Conservation (phyloP, 2,113 vertebrate genomes). For the Nanger granti region DNA sequence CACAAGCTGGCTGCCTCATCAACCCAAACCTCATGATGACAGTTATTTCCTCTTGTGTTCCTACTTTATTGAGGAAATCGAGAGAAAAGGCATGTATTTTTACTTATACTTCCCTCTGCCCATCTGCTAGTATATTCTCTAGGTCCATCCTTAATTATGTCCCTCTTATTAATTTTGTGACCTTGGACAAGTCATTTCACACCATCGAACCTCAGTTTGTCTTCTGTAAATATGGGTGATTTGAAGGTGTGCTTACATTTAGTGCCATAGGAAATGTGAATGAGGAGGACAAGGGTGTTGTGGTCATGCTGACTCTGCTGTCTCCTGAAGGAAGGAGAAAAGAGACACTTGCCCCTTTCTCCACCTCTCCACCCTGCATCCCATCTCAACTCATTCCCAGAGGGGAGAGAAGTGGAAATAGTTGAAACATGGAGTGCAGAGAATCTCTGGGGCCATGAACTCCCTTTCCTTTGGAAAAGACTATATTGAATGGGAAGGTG, state of each 20-base stretch:
- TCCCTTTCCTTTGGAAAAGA: neutral
- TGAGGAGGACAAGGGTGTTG: neutral
- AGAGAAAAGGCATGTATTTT: neutral
- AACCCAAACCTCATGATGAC: neutral
- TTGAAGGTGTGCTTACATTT: neutral
- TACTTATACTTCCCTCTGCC: neutral
- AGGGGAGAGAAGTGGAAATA: neutral
- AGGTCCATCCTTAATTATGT: neutral
- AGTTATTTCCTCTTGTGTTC: neutral
- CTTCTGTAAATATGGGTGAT: neutral
- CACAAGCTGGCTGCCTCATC: neutral
- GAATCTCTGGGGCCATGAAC: neutral
- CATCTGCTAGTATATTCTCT: neutral
- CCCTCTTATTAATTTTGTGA: neutral
- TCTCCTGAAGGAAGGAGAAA: neutral
- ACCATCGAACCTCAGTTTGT: neutral
- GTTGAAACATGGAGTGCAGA: neutral
- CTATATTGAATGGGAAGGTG: neutral
- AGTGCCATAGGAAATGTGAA: neutral
- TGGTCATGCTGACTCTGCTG: neutral
- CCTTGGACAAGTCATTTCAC: neutral
- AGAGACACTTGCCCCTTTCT: neutral
- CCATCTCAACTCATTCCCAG: neutral
- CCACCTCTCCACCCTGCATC: neutral
- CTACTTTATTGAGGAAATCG: neutral